Base-by-base conservation (phyloP, 2,888 invertebrate genomes). In the Callosobruchus maculatus region DNA sequence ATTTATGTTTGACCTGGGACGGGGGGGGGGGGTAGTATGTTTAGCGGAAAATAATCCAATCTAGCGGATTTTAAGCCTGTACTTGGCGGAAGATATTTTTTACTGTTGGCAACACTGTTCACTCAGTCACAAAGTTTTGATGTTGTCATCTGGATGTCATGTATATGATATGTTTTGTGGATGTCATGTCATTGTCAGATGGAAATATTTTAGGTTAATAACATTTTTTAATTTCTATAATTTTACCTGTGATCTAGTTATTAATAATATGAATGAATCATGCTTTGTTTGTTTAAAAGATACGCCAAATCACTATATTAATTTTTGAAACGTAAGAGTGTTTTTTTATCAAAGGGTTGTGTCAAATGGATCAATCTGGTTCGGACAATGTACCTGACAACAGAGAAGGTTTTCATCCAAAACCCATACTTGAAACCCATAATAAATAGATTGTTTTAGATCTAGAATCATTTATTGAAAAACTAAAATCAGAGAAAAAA, bases 401-500 rank as follows among this genome's bases (percentile, higher is more conserved):
- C 68, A 73, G 70, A 72, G 72, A 78, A 77, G 77, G 78, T 76
- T 68, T 68, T 70, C 18, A 49, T 13, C 4, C 13, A 49, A 49
- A 49, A 71, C 9, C 9, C 31, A 67, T 18, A 21, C 13, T 22
- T 22, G n/a, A 67, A 21, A 20, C n/a, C 66, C 66, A 20, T 49
- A 49, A 49, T 13, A 49, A 49, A 49, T 49, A 18, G 1, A 49
- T 49, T 72, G 22, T 79, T 78, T n/a, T 72, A 83, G 83, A 79
- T 74, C 74, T 79, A 49, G 77, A 79, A 77, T 75, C 66, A 75
- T 81, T 79, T 80, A 81, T 86, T 73, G 74, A 80, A 71, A 77
- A 83, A 77, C 78, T 86, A 71, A 89, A 91, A 81, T 81, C 84
- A 21, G 92, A 93, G 83, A 93, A 93, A 81, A 88, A 89, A 79